Base-by-base conservation (phyloP, 2,888 invertebrate genomes). In the Volucella inflata region DNA sequence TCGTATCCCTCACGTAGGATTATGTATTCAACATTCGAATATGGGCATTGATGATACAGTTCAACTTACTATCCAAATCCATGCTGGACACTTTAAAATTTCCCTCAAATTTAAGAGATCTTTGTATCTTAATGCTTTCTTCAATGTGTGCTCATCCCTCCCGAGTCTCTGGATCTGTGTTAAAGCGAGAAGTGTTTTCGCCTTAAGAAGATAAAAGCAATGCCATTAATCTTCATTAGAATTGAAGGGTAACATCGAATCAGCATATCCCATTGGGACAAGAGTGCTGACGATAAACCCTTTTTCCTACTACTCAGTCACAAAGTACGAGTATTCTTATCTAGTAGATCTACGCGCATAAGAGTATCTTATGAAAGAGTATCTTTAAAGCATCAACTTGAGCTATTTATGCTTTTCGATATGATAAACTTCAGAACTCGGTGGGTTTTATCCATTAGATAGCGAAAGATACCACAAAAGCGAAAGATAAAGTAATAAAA, bases 141-240 rank as follows among this genome's bases (percentile, higher is more conserved):
- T 6, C 6, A 6, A 4, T 30, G 30, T 30, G 30, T 30, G 30
- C 1, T 30, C 6, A 30, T 30, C 30, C 30, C 6, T 6, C 6
- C 30, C 30, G 30, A 30, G 30, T 30, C 30, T 30, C 6, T 30
- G 30, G 30, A 30, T 30, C 30, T 30, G 30, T 30, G 30, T 30
- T 30, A 30, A 30, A 30, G 4, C 10, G 14, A 30, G n/a, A 64
- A 46, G 65, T n/a, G 70, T 51, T 48, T 44, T 70, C 75, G 64
- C 67, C 77, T 77, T 76, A 84, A 85, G 78, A 60, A 59, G 72
- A 85, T 85, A 87, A 88, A 79, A 87, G 87, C 84, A 71, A 64
- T 78, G 36, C 71, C 77, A 87, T 88, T 87, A 80, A 88, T 88
- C 88, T 88, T 88, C 87, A 88, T 88, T 88, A 71, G 71, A 79